Conservation (phyloP, 2,797 vertebrate species). For the Catharus ustulatus region DNA sequence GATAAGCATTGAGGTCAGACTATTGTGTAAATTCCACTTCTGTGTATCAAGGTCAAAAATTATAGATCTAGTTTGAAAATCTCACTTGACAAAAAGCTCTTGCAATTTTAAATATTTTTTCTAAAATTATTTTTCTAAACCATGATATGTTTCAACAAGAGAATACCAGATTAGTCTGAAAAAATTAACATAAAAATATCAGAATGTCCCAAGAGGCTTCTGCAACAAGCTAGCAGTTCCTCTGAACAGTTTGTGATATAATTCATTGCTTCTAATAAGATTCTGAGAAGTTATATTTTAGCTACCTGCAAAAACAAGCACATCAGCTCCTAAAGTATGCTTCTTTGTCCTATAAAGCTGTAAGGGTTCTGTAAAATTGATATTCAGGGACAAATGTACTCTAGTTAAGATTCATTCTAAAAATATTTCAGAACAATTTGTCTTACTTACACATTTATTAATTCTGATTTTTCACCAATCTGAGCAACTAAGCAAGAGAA, state of each 20-base stretch:
- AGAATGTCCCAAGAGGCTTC: constrained; percentile 11
- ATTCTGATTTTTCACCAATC: constrained; percentile 31
- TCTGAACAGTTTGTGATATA: constrained; percentile 18
- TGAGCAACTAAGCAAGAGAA: constrained; percentile 22
- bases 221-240: background rate
- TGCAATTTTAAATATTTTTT: background rate
- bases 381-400: constrained; percentile 42
- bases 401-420: constrained; percentile 42
- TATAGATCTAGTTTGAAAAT: background rate
- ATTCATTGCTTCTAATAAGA: constrained; percentile 51
- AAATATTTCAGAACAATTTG: constrained; percentile 66
- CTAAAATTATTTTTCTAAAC: background rate
- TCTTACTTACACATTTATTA: constrained; percentile 50
- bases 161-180: background rate
- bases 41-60: constrained; percentile 23
- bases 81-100: background rate
- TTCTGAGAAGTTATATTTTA: constrained; percentile 58
- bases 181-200: constrained; percentile 37
- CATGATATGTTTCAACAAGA: background rate
- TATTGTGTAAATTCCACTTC: background rate
- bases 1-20: background rate
- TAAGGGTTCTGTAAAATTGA: constrained; percentile 18
- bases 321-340: constrained; percentile 40
- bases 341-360: constrained; percentile 11
- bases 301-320: constrained; percentile 63